A percentile compares a stretch with the other conserved stretches of the same genome.
Conservation (phyloP, 1,140 invertebrate genomes). For the Vanessa tameamea region DNA sequence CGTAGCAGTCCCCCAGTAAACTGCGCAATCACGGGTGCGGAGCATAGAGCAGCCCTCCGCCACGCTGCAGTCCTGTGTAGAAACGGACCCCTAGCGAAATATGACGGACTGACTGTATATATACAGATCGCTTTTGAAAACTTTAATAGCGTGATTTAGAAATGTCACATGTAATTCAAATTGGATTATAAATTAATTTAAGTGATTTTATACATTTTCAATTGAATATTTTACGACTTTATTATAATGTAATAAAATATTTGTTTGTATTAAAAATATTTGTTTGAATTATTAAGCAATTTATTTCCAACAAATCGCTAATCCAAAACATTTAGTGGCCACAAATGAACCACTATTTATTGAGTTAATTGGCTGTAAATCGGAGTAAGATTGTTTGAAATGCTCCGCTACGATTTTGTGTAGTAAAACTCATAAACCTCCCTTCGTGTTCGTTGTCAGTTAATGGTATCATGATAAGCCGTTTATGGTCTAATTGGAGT, state of each 20-base stretch:
- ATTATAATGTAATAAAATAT: no score
- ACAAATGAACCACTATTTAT: constrained; percentile 64
- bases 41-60: constrained; percentile 10
- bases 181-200: no score
- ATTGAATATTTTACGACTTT: no score
- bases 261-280: no score
- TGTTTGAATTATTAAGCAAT: no score
- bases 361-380: constrained; percentile 76
- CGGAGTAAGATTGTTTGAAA: constrained; percentile 66
- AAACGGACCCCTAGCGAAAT: neutral
- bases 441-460: constrained; percentile 64
- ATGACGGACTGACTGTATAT: neutral
- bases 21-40: neutral
- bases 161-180: neutral
- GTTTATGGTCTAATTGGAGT: constrained; percentile 73
- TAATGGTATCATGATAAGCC: constrained; percentile 74
- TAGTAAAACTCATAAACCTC: constrained; percentile 78
- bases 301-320: no score
- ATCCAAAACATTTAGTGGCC: constrained; percentile 40
- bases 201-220: no score
- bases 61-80: constrained; percentile 10
- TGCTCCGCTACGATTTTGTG: constrained; percentile 69
- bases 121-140: neutral
- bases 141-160: constrained; percentile 18
- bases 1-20: neutral